These are phyloP conservation scores for Torymus texanus DNA, from an alignment of 2,888 invertebrate species.

Conservation along the genomic window DNA sequence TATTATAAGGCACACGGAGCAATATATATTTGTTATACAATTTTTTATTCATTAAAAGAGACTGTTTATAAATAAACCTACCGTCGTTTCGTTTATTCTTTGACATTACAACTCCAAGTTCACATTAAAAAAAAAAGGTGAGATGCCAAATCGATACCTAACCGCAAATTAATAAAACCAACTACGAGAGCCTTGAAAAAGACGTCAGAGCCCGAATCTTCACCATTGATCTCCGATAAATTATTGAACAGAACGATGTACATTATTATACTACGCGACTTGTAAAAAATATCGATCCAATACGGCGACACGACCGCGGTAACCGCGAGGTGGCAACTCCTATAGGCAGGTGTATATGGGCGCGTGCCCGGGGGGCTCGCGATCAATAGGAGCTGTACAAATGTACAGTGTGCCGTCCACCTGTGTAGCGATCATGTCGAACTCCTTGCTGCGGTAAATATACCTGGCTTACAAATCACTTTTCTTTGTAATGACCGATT, in stretches of 20 bases:
- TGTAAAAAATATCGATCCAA: constrained; percentile 57
- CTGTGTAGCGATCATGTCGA: constrained; percentile 50
- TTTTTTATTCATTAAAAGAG: constrained; percentile 19
- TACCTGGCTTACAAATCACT: constrained; percentile 15
- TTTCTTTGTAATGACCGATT: background rate
- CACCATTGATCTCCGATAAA: background rate
- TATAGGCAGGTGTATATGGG: constrained; percentile 36
- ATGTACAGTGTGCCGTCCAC: constrained; percentile 52
- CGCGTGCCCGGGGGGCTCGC: background rate
- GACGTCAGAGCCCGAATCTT: too few species aligned
- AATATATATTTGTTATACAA: constrained; percentile 11
- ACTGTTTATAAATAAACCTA: constrained; percentile 20
- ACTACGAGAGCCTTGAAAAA: constrained; percentile 7
- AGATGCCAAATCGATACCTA: too few species aligned
- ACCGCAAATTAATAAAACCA: too few species aligned
- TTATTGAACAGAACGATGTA: background rate
- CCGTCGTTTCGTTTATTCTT: background rate
- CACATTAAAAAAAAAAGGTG: too few species aligned
- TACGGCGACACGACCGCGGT: background rate
- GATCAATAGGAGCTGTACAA: constrained; percentile 57
- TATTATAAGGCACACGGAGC: background rate
- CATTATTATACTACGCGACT: background rate
- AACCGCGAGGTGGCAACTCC: constrained; percentile 8
- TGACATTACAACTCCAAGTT: too few species aligned
- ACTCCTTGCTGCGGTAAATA: constrained; percentile 55